Percentiles rank a stretch among this genome's conserved stretches.
These are phyloP conservation scores for Meta bourneti DNA, from an alignment of 2,888 invertebrate species.

Conservation along the genomic window DNA sequence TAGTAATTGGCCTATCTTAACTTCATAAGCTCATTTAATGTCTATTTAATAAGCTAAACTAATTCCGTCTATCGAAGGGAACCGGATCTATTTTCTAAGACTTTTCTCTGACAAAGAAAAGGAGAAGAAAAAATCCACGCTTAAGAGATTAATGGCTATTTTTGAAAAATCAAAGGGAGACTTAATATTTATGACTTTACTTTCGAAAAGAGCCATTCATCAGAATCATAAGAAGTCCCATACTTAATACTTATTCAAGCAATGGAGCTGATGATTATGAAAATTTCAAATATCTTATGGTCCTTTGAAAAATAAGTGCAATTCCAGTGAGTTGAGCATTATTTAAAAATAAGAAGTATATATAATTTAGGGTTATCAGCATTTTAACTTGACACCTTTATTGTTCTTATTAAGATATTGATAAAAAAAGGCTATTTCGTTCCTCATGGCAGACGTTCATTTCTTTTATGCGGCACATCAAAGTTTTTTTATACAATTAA, in stretches of 20 bases:
- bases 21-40: slow-evolving; percentile 3
- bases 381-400: no score
- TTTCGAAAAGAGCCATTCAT: slow-evolving; percentile 60
- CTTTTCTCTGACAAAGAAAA: slow-evolving; percentile 15
- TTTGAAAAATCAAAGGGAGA: slow-evolving; percentile 44
- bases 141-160: slow-evolving; percentile 56
- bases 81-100: slow-evolving; percentile 14
- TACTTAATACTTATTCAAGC: slow-evolving; percentile 51
- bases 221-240: slow-evolving; percentile 5
- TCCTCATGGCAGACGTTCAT: no score
- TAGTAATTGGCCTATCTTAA: slow-evolving; percentile 11
- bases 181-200: slow-evolving; percentile 65
- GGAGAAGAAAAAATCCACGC: slow-evolving; percentile 10
- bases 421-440: no score
- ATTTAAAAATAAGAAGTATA: neutral
- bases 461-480: neutral
- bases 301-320: slow-evolving; percentile 5
- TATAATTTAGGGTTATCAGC: neutral
- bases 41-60: neutral
- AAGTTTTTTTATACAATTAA: no score
- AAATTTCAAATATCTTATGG: slow-evolving; percentile 13
- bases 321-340: neutral
- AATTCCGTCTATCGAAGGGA: neutral
- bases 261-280: slow-evolving; percentile 47
- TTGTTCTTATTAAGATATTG: no score